These are phyloP conservation scores for Ridgeia piscesae DNA, from an alignment of 1,140 invertebrate species.

Conservation along the genomic window DNA sequence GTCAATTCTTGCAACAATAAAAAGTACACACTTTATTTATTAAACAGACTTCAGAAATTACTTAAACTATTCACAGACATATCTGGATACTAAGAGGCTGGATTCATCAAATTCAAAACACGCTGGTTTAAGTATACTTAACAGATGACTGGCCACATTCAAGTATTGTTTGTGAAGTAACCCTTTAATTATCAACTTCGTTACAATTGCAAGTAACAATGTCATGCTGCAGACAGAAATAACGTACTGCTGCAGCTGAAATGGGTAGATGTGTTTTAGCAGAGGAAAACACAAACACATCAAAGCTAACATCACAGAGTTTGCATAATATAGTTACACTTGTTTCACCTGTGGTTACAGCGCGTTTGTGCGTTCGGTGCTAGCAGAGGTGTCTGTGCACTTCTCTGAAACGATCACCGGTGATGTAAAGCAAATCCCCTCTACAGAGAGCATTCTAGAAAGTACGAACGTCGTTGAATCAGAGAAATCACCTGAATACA, in stretches of 20 bases:
- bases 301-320: neutral
- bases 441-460: neutral
- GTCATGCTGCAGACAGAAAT: neutral
- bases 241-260: neutral
- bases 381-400: neutral
- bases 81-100: too few species aligned
- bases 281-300: neutral
- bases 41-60: too few species aligned
- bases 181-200: neutral
- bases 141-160: neutral
- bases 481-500: neutral
- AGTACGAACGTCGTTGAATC: neutral
- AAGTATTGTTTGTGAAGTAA: neutral
- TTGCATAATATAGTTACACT: neutral
- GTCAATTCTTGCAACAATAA: too few species aligned
- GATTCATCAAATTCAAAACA: neutral
- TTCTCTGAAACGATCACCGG: neutral
- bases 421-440: neutral
- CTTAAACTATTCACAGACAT: too few species aligned
- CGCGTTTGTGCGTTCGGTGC: neutral
- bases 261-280: neutral
- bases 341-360: neutral
- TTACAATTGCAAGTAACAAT: neutral
- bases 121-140: neutral
- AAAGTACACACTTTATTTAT: too few species aligned